Evolutionary conservation across 2,113 vertebrate genomes (phyloP).

Genomic region (Hylia prasina): DNA sequence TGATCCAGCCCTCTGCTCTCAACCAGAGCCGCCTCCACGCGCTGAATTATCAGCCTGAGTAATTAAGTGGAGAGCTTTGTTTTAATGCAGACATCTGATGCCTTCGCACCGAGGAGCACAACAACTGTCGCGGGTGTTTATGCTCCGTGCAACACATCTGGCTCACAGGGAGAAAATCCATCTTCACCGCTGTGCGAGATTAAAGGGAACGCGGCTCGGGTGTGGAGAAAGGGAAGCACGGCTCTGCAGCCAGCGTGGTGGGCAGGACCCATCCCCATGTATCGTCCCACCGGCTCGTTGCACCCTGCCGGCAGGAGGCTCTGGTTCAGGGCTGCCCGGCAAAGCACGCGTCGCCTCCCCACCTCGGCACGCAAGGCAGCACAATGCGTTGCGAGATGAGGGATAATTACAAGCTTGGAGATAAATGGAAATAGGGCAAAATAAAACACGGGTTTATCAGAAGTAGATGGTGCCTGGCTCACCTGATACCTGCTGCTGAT

Average conservation of each 20-base stretch:
- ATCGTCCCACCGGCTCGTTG: accelerated
- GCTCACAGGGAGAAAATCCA: slow-evolving; percentile 47
- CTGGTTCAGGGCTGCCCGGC: background rate
- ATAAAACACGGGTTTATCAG: slow-evolving; percentile 31
- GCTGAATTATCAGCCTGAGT: slow-evolving; percentile 58
- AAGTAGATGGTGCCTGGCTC: slow-evolving; percentile 34
- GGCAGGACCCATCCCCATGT: background rate
- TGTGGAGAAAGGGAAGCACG: background rate
- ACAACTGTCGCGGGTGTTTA: slow-evolving; percentile 51
- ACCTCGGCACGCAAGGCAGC: background rate
- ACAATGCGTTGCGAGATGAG: background rate
- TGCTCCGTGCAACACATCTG: slow-evolving; percentile 56
- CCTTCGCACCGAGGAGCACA: slow-evolving; percentile 35
- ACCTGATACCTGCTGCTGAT: slow-evolving; percentile 48
- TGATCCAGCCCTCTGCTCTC: slow-evolving; percentile 57
- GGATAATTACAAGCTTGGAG: background rate
- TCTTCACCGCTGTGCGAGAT: background rate
- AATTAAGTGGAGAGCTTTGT: slow-evolving; percentile 63
- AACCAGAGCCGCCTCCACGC: slow-evolving; percentile 40
- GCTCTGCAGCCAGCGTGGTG: background rate
- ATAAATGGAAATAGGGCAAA: slow-evolving; percentile 41
- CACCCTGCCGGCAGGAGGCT: background rate
- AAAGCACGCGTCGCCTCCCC: accelerated
- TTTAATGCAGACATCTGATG: slow-evolving; percentile 64
- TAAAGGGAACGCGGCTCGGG: background rate